Conservation (phyloP, 1,140 invertebrate species). For the Platyscapa corneri region DNA sequence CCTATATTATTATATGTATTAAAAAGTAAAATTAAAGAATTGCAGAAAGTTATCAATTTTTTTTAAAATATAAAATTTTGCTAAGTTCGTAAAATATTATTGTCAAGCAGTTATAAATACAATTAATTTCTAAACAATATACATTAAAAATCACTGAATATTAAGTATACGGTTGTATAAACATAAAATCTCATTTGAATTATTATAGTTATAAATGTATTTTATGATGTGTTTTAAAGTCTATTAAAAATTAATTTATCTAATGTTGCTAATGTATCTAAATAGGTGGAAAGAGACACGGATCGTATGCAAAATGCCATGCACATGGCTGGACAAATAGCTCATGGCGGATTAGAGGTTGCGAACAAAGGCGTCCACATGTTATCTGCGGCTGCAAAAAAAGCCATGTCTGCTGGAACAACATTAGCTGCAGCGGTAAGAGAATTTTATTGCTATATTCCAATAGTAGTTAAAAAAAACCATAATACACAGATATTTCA, state of each 20-base stretch:
- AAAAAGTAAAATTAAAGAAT: too few species aligned
- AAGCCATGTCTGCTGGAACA: conserved; percentile 20
- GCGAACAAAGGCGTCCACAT: conserved; percentile 8
- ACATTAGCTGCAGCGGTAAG: conserved; percentile 29
- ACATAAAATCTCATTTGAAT: too few species aligned
- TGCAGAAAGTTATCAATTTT: too few species aligned
- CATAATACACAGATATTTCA: neutral
- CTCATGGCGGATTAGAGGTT: conserved; percentile 18
- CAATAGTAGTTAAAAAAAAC: too few species aligned
- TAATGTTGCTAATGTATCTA: neutral
- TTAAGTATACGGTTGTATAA: too few species aligned
- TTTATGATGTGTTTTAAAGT: neutral
- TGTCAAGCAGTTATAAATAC: too few species aligned
- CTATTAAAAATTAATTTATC: too few species aligned
- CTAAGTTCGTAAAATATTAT: too few species aligned
- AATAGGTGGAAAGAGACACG: neutral
- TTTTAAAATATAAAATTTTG: too few species aligned
- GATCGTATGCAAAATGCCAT: conserved; percentile 24
- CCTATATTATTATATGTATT: too few species aligned
- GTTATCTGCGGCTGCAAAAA: neutral
- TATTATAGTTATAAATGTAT: neutral
- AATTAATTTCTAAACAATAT: too few species aligned
- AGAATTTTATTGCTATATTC: neutral
- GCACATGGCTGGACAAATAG: conserved; percentile 17
- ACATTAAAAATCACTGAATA: too few species aligned